Evolutionary conservation across 2,797 vertebrate genomes (phyloP), one percentile per base, ranked within the genome.

Genomic region (Ptychadena robeensis): DNA sequence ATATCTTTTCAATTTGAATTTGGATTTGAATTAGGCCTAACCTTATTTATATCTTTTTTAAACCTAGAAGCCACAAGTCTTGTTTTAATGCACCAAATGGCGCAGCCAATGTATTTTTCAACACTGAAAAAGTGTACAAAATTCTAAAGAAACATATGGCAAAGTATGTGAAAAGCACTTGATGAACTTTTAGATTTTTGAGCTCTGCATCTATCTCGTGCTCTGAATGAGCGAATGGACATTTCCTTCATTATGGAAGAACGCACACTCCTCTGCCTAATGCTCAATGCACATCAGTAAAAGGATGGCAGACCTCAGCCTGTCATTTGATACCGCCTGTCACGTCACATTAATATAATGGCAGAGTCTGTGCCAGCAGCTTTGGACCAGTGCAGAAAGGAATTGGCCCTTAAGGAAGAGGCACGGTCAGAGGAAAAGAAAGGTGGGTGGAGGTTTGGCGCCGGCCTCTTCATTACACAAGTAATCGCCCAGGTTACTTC

Each of bases 381-480:
- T 73, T 79, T 9, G 1, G 87, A 74, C 70, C 79, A 84, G 2
- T 31, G 83, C 27, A 38, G 73, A 38, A 37, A 65, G 78, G 30
- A 34, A 75, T 63, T 32, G 9, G 15, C 79, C 76, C 77, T 61
- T 4, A 34, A 81, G 67, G 82, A 80, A 61, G 10, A 34, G 44
- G 40, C 44, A 53, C 18, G 18, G 6, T 53, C 18, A 18, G 44
- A 48, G 44, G 44, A 48, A 15, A 8, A 25, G 2, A 76, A 37
- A 84, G 80, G 64, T 87, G 59, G 64, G 87, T 31, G 15, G 37
- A 0, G 3, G 78, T 53, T 57, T 73, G 70, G 37, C 74, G 83
- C 82, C 84, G 87, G 78, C 79, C 76, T 85, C 40, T 82, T 87
- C 69, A 83, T 82, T 86, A 81, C 14, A 18, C 88, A 89, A 72